Evolutionary conservation across 2,888 invertebrate genomes (phyloP).

Genomic region (Aromia moschata): DNA sequence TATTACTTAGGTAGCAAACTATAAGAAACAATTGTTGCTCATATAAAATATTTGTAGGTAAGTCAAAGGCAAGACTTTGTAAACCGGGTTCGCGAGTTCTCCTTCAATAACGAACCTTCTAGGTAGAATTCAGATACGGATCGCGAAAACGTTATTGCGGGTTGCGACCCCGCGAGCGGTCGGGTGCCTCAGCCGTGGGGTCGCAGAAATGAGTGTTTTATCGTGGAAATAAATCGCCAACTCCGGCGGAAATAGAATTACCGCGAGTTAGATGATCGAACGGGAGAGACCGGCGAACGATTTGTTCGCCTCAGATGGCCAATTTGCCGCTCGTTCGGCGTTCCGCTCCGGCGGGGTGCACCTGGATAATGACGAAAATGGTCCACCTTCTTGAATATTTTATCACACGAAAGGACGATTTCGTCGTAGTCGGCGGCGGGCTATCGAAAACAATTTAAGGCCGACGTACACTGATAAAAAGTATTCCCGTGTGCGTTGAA

Average conservation of each 20-base stretch:
- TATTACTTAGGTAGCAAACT: too few relatives aligned
- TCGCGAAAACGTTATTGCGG: neutral
- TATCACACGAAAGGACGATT: conserved; percentile 38
- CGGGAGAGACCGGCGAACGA: conserved; percentile 47
- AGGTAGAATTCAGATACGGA: neutral
- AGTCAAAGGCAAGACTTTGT: too few relatives aligned
- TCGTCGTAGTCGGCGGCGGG: conserved; percentile 34
- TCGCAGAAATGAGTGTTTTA: conserved; percentile 19
- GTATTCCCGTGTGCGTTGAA: too few relatives aligned
- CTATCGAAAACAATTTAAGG: conserved; percentile 17
- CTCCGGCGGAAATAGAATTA: conserved; percentile 52
- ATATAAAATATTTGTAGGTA: too few relatives aligned
- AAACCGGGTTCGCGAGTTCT: too few relatives aligned
- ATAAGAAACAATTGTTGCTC: too few relatives aligned
- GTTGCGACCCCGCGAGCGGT: neutral
- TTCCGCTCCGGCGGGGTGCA: conserved; percentile 34
- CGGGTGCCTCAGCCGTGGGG: conserved; percentile 10
- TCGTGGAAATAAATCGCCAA: conserved; percentile 20
- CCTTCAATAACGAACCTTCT: too few relatives aligned
- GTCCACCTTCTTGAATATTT: conserved; percentile 45
- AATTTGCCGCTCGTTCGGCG: conserved; percentile 51
- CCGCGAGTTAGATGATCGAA: conserved; percentile 51
- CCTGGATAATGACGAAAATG: conserved; percentile 30
- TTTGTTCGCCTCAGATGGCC: conserved; percentile 49
- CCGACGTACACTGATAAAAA: too few relatives aligned